Percentiles rank a stretch among this genome's conserved stretches.
Evolutionary conservation across 2,797 vertebrate species (phyloP).

Genomic region (Macrochelys suwanniensis): DNA sequence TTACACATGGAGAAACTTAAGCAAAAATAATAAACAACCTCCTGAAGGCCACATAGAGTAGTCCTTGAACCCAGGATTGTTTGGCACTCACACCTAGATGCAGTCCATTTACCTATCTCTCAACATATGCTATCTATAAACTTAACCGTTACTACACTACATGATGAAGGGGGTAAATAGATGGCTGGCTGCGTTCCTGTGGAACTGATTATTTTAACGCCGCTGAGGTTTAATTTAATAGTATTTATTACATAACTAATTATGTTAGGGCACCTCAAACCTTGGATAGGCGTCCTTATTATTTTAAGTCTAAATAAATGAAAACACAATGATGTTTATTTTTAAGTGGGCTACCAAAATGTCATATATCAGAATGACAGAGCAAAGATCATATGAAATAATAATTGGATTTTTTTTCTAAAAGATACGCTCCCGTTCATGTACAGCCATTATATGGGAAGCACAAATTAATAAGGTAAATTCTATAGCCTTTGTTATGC

Average conservation of each 20-base stretch:
- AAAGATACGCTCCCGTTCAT: too few relatives aligned
- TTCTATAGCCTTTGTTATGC: too few relatives aligned
- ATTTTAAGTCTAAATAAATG: background rate
- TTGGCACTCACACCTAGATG: accelerated
- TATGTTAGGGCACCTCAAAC: background rate
- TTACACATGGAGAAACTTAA: background rate
- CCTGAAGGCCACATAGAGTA: background rate
- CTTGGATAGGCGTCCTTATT: background rate
- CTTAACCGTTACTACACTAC: background rate
- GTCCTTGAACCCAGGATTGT: background rate
- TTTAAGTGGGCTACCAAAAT: background rate
- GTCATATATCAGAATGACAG: background rate
- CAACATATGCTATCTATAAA: background rate
- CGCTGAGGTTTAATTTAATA: background rate
- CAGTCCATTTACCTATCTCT: background rate
- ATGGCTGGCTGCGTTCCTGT: background rate
- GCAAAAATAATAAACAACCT: background rate
- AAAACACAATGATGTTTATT: background rate
- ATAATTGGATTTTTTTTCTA: background rate
- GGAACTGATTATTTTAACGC: background rate
- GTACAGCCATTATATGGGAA: too few relatives aligned
- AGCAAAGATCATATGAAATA: accelerated
- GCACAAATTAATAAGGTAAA: too few relatives aligned
- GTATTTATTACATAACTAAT: background rate
- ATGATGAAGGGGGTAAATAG: background rate